These are phyloP conservation scores for Oryzias dopingdopingensis DNA, from an alignment of 2,797 vertebrate genomes.

Conservation along the genomic window DNA sequence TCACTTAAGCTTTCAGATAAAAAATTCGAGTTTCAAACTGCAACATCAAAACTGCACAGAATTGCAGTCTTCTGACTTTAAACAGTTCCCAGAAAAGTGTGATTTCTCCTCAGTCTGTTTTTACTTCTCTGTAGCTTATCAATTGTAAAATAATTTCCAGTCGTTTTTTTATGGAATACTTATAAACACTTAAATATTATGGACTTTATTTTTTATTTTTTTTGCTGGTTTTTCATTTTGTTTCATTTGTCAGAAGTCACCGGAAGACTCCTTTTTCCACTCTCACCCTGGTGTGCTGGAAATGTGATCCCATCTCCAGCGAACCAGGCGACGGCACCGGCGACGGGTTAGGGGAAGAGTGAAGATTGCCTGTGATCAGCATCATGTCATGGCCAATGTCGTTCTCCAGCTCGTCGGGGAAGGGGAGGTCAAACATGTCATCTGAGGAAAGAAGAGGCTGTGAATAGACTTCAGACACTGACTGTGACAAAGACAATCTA, in stretches of 20 bases:
- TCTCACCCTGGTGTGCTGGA: conserved; percentile 91
- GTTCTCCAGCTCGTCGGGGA: conserved; percentile 89
- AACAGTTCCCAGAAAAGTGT: too few species aligned
- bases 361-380: conserved; percentile 94
- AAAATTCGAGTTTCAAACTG: too few species aligned
- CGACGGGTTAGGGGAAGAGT: conserved; percentile 92
- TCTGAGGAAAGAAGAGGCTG: conserved; percentile 38
- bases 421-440: conserved; percentile 87
- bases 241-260: neutral
- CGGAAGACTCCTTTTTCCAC: conserved; percentile 11
- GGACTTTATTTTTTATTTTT: neutral
- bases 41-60: too few species aligned
- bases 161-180: too few species aligned
- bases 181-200: too few species aligned
- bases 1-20: neutral
- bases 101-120: neutral
- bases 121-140: too few species aligned
- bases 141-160: too few species aligned
- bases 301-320: conserved; percentile 91
- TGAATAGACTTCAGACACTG: too few species aligned
- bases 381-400: conserved; percentile 92
- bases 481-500: too few species aligned
- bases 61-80: too few species aligned
- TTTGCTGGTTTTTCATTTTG: neutral
- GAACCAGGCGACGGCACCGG: conserved; percentile 93